Percentiles rank a stretch among this genome's conserved stretches.
Evolutionary conservation across 2,888 invertebrate species (phyloP).

Genomic region (Lathronympha strigana): DNA sequence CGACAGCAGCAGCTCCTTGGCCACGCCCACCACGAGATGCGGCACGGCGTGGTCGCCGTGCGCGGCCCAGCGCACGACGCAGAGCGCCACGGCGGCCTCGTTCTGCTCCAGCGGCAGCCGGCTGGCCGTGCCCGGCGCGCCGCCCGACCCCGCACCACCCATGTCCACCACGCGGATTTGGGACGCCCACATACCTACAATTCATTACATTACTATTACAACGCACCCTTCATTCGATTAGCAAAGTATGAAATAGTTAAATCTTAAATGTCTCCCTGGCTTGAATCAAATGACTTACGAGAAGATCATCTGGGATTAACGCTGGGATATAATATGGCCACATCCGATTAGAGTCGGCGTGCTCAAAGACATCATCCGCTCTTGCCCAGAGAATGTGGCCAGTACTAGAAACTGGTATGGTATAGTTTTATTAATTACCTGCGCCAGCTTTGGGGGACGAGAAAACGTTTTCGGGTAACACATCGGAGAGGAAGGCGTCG

Average conservation of each 20-base stretch:
- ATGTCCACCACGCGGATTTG: constrained; percentile 94
- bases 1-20: constrained; percentile 94
- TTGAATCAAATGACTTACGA: constrained; percentile 78
- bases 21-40: constrained; percentile 94
- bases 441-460: constrained; percentile 98
- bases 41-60: constrained; percentile 72
- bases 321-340: constrained; percentile 77
- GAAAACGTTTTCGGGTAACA: constrained; percentile 96
- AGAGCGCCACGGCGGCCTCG: constrained; percentile 96
- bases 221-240: background rate
- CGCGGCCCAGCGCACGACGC: constrained; percentile 90
- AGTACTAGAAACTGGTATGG: background rate
- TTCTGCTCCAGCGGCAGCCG: constrained; percentile 95
- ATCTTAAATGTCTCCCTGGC: constrained; percentile 66
- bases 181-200: constrained; percentile 96
- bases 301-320: constrained; percentile 80
- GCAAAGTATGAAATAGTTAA: background rate
- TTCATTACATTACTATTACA: constrained; percentile 7
- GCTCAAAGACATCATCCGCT: constrained; percentile 66
- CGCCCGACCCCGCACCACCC: constrained; percentile 76
- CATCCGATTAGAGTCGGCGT: constrained; percentile 79
- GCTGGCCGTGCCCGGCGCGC: constrained; percentile 89
- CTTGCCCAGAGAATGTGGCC: constrained; percentile 83
- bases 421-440: constrained; percentile 57
- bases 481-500: constrained; percentile 97